A percentile compares a stretch with the other conserved stretches of the same genome.
These are phyloP conservation scores for Actinemys pallida DNA, from an alignment of 2,113 vertebrate genomes.

Conservation along the genomic window DNA sequence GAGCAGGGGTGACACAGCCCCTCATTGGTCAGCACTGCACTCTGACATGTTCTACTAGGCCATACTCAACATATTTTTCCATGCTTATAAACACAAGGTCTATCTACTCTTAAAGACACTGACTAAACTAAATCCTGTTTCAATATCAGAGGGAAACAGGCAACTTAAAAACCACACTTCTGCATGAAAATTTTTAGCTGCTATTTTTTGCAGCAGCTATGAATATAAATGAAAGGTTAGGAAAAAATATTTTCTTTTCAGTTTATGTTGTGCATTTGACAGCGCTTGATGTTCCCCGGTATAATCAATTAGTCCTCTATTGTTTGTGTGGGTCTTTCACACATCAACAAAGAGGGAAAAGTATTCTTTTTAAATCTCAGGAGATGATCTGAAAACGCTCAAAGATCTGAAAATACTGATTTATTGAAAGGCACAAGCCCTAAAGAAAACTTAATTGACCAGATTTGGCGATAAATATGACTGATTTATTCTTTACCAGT, in stretches of 20 bases:
- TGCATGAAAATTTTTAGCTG: not conserved
- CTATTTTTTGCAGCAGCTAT: not conserved
- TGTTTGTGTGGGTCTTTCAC: not conserved
- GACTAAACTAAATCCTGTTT: not conserved
- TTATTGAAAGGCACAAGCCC: not conserved
- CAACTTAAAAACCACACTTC: not conserved
- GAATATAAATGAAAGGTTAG: not conserved
- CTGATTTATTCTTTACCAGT: not conserved
- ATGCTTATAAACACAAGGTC: too few relatives aligned
- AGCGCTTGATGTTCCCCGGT: not conserved
- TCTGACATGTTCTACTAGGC: too few relatives aligned
- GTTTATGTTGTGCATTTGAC: too few relatives aligned
- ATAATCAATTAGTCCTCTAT: not conserved
- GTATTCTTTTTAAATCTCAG: not conserved
- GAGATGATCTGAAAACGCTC: not conserved
- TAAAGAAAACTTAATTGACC: not conserved
- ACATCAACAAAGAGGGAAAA: not conserved
- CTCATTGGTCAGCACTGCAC: too few relatives aligned
- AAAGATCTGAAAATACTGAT: not conserved
- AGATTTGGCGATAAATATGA: not conserved
- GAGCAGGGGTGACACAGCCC: too few relatives aligned
- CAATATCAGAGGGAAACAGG: not conserved
- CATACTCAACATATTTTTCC: too few relatives aligned
- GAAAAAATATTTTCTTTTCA: not conserved
- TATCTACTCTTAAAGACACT: not conserved